phyloP scores from a whole-genome alignment of 2,797 vertebrate species.

The Enoplosus armatus region DNA sequence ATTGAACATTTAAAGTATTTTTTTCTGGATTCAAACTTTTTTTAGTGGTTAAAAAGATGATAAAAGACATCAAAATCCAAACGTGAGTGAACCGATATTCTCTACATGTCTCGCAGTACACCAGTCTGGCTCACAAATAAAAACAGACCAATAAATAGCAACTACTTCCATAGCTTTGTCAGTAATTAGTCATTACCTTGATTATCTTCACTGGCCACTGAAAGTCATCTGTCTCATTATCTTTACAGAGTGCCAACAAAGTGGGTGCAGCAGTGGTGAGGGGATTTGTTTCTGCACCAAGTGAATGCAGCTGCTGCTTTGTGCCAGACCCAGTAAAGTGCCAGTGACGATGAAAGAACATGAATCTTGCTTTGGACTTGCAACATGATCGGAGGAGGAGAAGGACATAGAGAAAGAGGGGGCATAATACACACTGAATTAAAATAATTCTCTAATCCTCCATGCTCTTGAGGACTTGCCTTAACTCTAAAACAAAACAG shows the following conservation, averaged over 20 bases:
- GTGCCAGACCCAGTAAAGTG: conserved; percentile 6
- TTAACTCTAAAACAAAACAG: background rate
- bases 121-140: background rate
- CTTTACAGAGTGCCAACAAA: conserved; percentile 31
- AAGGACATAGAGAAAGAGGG: background rate
- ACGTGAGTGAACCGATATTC: background rate
- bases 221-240: conserved; percentile 26
- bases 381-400: too few species aligned
- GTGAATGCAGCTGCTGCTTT: conserved; percentile 11
- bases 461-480: background rate
- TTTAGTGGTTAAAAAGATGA: conserved; percentile 1
- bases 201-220: conserved; percentile 33
- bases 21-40: conserved; percentile 1
- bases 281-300: conserved; percentile 26
- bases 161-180: conserved; percentile 23
- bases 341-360: background rate
- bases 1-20: conserved; percentile 25
- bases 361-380: conserved; percentile 2
- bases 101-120: background rate
- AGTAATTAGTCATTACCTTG: conserved; percentile 44
- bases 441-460: background rate
- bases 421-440: too few species aligned
- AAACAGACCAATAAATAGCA: conserved; percentile 46
- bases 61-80: conserved; percentile 13
- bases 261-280: background rate